phyloP scores from a whole-genome alignment of 2,797 vertebrate genomes.

The Pempheris klunzingeri region DNA sequence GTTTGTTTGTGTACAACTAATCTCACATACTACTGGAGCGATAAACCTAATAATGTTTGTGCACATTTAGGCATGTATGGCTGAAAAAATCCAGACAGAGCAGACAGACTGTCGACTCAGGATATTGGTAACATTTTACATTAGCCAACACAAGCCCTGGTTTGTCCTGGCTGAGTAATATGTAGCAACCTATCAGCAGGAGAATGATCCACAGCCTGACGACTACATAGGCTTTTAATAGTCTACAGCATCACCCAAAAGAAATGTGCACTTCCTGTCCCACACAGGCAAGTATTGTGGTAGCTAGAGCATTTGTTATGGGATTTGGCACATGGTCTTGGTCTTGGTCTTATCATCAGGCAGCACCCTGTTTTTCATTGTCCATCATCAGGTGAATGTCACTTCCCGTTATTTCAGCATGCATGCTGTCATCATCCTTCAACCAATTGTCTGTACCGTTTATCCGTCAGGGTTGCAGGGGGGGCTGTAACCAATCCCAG shows the following conservation, averaged over 20 bases:
- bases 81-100: too few species aligned
- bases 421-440: too few species aligned
- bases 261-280: conserved; percentile 59
- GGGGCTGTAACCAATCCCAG: too few species aligned
- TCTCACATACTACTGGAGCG: too few species aligned
- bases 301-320: conserved; percentile 55
- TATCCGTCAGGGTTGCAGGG: too few species aligned
- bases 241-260: conserved; percentile 51
- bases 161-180: conserved; percentile 48
- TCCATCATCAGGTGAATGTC: conserved; percentile 26
- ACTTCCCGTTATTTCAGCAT: too few species aligned
- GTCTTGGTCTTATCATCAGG: conserved; percentile 53
- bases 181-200: conserved; percentile 46
- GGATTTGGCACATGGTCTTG: conserved; percentile 45
- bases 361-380: conserved; percentile 37
- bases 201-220: conserved; percentile 53
- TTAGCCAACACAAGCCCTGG: conserved; percentile 56
- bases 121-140: conserved; percentile 77
- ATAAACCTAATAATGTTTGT: too few species aligned
- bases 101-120: conserved; percentile 70
- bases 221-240: conserved; percentile 66
- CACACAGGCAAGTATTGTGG: conserved; percentile 44
- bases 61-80: too few species aligned
- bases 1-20: too few species aligned
- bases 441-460: too few species aligned